Base-by-base conservation (phyloP, 2,888 invertebrate genomes). In the Caenorhabditis auriculariae region DNA sequence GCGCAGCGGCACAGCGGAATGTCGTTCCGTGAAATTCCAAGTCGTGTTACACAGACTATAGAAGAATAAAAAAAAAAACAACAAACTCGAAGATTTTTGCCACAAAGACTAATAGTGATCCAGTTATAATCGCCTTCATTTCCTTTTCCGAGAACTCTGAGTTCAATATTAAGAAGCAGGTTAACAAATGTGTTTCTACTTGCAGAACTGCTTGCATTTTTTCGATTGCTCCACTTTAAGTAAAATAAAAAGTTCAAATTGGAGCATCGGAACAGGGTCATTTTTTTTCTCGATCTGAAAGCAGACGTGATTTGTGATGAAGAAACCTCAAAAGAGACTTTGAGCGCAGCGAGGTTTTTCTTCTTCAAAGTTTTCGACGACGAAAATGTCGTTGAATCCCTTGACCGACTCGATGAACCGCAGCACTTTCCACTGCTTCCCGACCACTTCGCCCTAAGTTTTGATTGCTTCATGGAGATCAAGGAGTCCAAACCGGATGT, bases 31-130 rank as follows among this genome's bases (percentile, higher is more conserved):
- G n/a, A n/a, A n/a, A n/a, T n/a, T n/a, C n/a, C n/a, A n/a, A n/a
- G n/a, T n/a, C n/a, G n/a, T n/a, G n/a, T n/a, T n/a, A n/a, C n/a
- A n/a, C n/a, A n/a, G n/a, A n/a, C n/a, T n/a, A n/a, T n/a, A n/a
- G n/a, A n/a, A n/a, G n/a, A n/a, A n/a, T n/a, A n/a, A n/a, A n/a
- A n/a, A n/a, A n/a, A n/a, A 23, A 4, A 38, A 9, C 5, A 23
- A 4, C 27, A 4, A 32, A 56, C 44, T 15, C 60, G 45, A 9
- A 69, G 57, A 42, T 60, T 66, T 29, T 60, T 64, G 7, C 69
- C 69, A 37, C 58, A 57, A n/a, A 69, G 53, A n/a, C 64, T 69
- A 48, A 69, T 64, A 2, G 61, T 62, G 19, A 66, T 66, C 55
- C 54, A 69, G 52, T 69, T 69, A 54, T 54, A 64, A 1, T 60